These are phyloP conservation scores for Celastrina argiolus DNA, from an alignment of 2,888 invertebrate species.

Conservation along the genomic window DNA sequence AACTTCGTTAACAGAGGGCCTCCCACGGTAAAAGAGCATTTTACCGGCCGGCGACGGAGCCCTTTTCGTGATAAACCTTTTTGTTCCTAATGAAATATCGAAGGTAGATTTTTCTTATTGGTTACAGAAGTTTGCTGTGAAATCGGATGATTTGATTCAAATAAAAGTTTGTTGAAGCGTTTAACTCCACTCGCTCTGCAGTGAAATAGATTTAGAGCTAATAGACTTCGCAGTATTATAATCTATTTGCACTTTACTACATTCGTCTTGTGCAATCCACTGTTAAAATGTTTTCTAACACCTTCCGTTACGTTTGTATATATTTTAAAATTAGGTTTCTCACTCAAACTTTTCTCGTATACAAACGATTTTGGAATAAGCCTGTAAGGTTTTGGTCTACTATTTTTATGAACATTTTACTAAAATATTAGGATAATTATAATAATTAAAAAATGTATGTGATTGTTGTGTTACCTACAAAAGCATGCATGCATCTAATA, in stretches of 20 bases:
- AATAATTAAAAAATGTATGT: too few relatives aligned
- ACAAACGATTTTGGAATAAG: too few relatives aligned
- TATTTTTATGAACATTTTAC: too few relatives aligned
- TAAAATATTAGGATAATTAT: too few relatives aligned
- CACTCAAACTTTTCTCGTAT: too few relatives aligned
- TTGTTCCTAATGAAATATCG: neutral
- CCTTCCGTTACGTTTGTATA: too few relatives aligned
- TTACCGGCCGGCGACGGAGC: neutral
- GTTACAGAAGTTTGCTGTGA: neutral
- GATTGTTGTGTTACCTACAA: too few relatives aligned
- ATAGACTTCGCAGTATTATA: neutral
- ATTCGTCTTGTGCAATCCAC: neutral
- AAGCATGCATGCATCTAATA: too few relatives aligned
- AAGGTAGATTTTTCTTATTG: neutral
- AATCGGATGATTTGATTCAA: neutral
- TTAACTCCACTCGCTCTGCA: neutral
- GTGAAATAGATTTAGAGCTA: neutral
- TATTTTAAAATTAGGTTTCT: too few relatives aligned
- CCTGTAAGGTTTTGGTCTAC: too few relatives aligned
- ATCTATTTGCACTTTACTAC: neutral
- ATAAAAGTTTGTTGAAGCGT: slow-evolving; percentile 2
- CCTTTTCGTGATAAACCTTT: neutral
- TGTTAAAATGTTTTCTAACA: neutral
- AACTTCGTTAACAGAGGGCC: neutral
- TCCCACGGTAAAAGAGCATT: neutral